Percentiles rank a stretch among this genome's conserved stretches.
These are phyloP conservation scores for Argyresthia albistria DNA, from an alignment of 2,888 invertebrate genomes.

Conservation along the genomic window DNA sequence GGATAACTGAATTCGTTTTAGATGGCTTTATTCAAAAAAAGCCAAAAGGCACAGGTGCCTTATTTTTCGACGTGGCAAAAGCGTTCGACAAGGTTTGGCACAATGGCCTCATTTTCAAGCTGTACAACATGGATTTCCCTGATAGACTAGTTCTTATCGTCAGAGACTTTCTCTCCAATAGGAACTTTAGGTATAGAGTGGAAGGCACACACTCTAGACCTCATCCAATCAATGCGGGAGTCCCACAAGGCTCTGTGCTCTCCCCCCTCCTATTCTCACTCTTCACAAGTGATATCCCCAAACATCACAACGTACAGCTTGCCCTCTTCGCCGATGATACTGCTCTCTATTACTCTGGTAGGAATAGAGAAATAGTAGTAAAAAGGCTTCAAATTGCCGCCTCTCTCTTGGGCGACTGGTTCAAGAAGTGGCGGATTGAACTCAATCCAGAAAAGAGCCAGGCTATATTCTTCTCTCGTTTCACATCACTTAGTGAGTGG, in stretches of 20 bases:
- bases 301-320: neutral
- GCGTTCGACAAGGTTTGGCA: neutral
- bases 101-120: slow-evolving; percentile 8
- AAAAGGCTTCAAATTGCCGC: neutral
- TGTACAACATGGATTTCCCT: slow-evolving; percentile 5
- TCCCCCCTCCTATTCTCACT: neutral
- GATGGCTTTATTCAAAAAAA: neutral
- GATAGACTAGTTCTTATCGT: slow-evolving; percentile 3
- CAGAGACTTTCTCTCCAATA: neutral
- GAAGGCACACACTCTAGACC: neutral
- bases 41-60: slow-evolving; percentile 1
- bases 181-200: neutral
- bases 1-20: slow-evolving; percentile 11
- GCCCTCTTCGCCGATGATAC: neutral
- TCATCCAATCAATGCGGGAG: neutral
- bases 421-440: neutral
- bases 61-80: slow-evolving; percentile 10
- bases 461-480: neutral
- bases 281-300: neutral
- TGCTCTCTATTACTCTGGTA: neutral
- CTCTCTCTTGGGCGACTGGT: neutral
- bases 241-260: neutral
- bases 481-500: neutral
- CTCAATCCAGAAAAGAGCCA: neutral
- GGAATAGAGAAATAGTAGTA: neutral